A percentile compares a stretch with the other conserved stretches of the same genome.
Conservation (phyloP, 2,888 invertebrate species). For the Patella ulyssiponensis region DNA sequence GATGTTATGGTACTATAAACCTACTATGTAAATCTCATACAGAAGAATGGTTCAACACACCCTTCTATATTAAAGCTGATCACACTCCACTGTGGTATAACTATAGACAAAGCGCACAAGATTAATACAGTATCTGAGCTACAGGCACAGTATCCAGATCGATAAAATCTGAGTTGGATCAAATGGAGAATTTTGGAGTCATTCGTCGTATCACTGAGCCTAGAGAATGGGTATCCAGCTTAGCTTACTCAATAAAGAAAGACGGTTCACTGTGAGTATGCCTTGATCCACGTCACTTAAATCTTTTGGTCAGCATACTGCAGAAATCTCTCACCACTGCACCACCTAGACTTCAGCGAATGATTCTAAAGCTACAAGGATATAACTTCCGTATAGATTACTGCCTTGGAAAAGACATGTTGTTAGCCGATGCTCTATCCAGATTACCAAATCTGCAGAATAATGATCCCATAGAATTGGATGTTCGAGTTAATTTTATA, state of each 20-base stretch:
- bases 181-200: neutral
- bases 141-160: neutral
- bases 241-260: neutral
- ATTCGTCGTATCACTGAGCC: neutral
- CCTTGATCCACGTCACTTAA: neutral
- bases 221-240: neutral
- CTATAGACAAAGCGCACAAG: neutral
- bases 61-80: too few species aligned
- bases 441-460: neutral
- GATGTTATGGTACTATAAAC: too few species aligned
- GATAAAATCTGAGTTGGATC: neutral
- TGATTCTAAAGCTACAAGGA: slow-evolving; percentile 36
- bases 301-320: slow-evolving; percentile 34
- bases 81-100: neutral
- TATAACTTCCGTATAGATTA: slow-evolving; percentile 33
- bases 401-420: slow-evolving; percentile 34
- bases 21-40: too few species aligned
- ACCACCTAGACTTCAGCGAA: slow-evolving; percentile 34
- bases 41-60: too few species aligned
- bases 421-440: slow-evolving; percentile 36
- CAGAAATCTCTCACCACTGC: slow-evolving; percentile 28
- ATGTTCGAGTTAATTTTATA: neutral
- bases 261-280: neutral
- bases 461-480: too few species aligned
- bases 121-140: neutral